phyloP scores from a whole-genome alignment of 2,113 vertebrate species.

The Daubentonia madagascariensis region DNA sequence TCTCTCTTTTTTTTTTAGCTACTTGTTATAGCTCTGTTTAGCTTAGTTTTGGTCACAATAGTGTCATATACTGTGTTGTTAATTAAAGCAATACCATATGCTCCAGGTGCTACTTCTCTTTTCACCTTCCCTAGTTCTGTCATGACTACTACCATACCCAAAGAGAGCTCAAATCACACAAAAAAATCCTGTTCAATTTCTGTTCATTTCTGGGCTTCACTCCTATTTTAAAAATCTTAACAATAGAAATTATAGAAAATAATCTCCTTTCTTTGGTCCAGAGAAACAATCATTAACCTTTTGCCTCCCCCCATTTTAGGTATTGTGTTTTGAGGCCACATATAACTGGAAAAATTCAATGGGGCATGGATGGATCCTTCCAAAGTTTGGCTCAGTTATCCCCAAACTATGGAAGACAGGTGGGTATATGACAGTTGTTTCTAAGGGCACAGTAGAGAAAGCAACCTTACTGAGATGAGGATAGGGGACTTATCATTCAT shows the following conservation, averaged over 20 bases:
- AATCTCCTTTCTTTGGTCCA: neutral
- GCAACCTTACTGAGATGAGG: neutral
- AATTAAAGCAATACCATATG: neutral
- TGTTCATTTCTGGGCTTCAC: neutral
- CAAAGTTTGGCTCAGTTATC: neutral
- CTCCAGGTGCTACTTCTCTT: neutral
- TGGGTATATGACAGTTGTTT: neutral
- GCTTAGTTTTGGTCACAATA: neutral
- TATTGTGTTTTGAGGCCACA: neutral
- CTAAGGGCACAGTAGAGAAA: neutral
- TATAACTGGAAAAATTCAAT: neutral
- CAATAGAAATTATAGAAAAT: neutral
- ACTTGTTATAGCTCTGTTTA: neutral
- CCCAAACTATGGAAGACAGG: neutral
- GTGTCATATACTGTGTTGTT: neutral
- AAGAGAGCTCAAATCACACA: neutral
- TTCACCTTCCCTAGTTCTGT: neutral
- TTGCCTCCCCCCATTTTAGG: no score
- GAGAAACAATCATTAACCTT: neutral
- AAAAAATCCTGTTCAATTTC: neutral
- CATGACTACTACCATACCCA: neutral
- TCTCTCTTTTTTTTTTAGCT: neutral
- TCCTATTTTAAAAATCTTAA: neutral
- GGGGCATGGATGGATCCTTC: neutral
- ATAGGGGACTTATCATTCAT: neutral